phyloP scores from a whole-genome alignment of 2,113 vertebrate genomes.

The Hypomesus transpacificus region DNA sequence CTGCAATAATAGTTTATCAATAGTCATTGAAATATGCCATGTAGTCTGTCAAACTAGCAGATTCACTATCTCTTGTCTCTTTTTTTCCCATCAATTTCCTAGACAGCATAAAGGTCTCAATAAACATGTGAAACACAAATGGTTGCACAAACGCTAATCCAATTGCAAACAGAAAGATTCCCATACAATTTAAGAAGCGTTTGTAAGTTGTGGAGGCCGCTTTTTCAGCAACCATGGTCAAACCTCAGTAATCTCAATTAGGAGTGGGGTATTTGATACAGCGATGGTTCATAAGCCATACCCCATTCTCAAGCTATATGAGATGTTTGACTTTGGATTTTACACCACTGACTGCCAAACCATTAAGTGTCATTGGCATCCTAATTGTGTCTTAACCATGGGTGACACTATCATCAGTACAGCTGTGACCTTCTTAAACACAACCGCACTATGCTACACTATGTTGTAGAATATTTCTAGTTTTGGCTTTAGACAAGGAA shows the following conservation, averaged over 20 bases:
- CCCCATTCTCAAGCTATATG: slow-evolving; percentile 8
- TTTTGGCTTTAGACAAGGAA: no score
- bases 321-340: slow-evolving; percentile 8
- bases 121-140: slow-evolving; percentile 63
- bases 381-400: neutral
- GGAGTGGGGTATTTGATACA: slow-evolving; percentile 48
- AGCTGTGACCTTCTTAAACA: no score
- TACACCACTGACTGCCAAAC: neutral
- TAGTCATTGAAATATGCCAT: no score
- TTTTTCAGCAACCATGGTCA: slow-evolving; percentile 37
- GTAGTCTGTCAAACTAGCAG: slow-evolving; percentile 27
- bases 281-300: slow-evolving; percentile 34
- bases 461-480: no score
- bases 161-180: slow-evolving; percentile 46
- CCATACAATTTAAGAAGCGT: slow-evolving; percentile 43
- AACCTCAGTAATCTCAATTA: slow-evolving; percentile 49
- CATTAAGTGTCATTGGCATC: neutral
- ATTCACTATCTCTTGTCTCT: slow-evolving; percentile 19
- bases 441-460: no score
- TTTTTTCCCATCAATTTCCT: slow-evolving; percentile 9
- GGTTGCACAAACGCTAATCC: slow-evolving; percentile 58
- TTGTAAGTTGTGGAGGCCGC: slow-evolving; percentile 12
- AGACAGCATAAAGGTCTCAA: slow-evolving; percentile 49
- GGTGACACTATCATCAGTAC: neutral
- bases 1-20: no score